phyloP scores from a whole-genome alignment of 2,888 invertebrate species.

The Ganaspis brasiliensis region DNA sequence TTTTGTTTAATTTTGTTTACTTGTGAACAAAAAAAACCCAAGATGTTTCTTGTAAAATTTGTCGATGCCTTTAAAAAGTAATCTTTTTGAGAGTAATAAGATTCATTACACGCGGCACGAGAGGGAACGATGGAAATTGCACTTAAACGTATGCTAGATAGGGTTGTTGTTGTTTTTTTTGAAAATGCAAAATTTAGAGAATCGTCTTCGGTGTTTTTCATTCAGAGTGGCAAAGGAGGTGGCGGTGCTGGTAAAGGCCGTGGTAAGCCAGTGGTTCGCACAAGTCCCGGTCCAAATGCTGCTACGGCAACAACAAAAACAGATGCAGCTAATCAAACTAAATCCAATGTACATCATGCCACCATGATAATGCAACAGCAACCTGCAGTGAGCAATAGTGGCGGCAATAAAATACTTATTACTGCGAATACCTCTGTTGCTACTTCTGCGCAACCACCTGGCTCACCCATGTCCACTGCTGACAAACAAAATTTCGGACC shows the following conservation, averaged over 20 bases:
- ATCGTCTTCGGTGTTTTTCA: constrained; percentile 56
- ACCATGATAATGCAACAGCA: constrained; percentile 75
- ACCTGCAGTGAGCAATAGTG: constrained; percentile 66
- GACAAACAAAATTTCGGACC: constrained; percentile 82
- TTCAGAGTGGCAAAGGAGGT: constrained; percentile 77
- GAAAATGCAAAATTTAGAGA: constrained; percentile 21
- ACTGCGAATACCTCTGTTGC: constrained; percentile 67
- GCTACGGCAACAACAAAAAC: constrained; percentile 82
- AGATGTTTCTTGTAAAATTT: too few species aligned
- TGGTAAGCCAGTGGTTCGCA: constrained; percentile 86
- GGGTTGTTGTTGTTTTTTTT: constrained; percentile 55
- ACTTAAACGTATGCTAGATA: constrained; percentile 17
- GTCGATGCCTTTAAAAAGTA: too few species aligned
- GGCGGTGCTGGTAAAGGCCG: constrained; percentile 84
- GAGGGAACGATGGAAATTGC: constrained; percentile 5
- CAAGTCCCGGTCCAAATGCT: constrained; percentile 86
- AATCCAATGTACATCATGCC: constrained; percentile 72
- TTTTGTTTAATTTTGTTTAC: too few species aligned
- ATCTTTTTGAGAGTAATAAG: too few species aligned
- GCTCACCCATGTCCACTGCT: constrained; percentile 83
- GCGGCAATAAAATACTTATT: constrained; percentile 69
- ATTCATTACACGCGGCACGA: constrained; percentile 25
- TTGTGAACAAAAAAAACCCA: too few species aligned
- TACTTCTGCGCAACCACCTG: constrained; percentile 77
- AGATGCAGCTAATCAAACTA: constrained; percentile 84